A percentile compares a stretch with the other conserved stretches of the same genome.
These are phyloP conservation scores for Meiosimyza decipiens DNA, from an alignment of 2,888 invertebrate species.

Conservation along the genomic window DNA sequence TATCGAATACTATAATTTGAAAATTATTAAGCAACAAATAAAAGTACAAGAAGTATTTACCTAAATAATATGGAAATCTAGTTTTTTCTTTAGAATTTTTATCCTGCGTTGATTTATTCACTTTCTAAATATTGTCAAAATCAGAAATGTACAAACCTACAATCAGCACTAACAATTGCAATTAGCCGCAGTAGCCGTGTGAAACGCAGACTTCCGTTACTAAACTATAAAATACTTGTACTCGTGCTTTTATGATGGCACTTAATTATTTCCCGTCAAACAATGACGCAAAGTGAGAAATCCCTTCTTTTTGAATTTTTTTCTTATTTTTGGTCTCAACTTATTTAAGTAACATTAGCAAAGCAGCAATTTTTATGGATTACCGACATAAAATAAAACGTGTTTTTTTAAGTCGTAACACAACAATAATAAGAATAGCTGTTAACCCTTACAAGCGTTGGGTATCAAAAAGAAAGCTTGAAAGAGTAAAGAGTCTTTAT, in stretches of 20 bases:
- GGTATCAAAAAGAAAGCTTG: no score
- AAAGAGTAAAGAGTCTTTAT: no score
- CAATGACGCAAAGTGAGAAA: not conserved
- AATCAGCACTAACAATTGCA: slow-evolving; percentile 2
- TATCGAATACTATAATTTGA: no score
- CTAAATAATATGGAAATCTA: no score
- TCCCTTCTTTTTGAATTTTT: not conserved
- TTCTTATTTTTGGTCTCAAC: not conserved
- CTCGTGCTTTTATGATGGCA: slow-evolving; percentile 27
- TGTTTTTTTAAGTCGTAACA: not conserved
- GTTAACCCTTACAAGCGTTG: no score
- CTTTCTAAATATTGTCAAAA: no score
- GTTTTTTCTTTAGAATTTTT: no score
- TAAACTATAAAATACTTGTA: slow-evolving; percentile 12
- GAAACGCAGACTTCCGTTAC: slow-evolving; percentile 31
- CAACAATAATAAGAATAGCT: no score
- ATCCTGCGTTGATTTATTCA: no score
- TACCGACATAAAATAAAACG: not conserved
- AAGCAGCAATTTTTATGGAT: not conserved
- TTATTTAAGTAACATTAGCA: slow-evolving; percentile 1
- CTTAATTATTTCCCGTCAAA: slow-evolving; percentile 29
- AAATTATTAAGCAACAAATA: no score
- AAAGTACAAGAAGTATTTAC: no score
- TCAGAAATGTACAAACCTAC: no score
- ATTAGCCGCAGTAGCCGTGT: slow-evolving; percentile 30